Conservation (phyloP, 1,140 invertebrate species). For the Harlomillsia oculata region DNA sequence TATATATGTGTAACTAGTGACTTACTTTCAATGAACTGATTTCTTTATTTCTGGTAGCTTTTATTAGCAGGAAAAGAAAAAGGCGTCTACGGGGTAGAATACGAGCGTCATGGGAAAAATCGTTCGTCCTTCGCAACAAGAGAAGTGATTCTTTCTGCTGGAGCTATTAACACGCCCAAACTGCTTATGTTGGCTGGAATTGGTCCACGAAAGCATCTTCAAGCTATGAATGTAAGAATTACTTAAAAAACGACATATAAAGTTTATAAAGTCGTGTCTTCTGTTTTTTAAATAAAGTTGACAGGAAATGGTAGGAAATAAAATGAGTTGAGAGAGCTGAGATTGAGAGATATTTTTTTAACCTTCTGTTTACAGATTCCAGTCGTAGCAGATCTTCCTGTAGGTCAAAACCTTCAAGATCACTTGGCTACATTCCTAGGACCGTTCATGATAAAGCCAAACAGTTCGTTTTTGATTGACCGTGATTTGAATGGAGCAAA, state of each 20-base stretch:
- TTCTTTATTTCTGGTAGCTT: background rate
- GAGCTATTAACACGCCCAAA: constrained; percentile 37
- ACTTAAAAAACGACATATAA: no score
- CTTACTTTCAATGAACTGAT: background rate
- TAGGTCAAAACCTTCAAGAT: constrained; percentile 58
- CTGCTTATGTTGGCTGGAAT: constrained; percentile 35
- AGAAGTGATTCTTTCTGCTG: constrained; percentile 37
- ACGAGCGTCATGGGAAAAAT: constrained; percentile 13
- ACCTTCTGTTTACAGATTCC: constrained; percentile 38
- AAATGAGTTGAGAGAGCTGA: no score
- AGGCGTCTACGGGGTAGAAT: constrained; percentile 32
- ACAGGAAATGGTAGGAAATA: no score
- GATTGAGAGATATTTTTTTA: background rate
- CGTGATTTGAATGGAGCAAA: constrained; percentile 9
- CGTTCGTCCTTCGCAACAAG: constrained; percentile 14
- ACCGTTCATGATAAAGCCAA: constrained; percentile 8
- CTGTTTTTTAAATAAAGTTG: no score
- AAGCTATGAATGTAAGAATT: background rate
- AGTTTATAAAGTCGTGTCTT: no score
- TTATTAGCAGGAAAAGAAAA: constrained; percentile 37
- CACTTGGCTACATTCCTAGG: constrained; percentile 46
- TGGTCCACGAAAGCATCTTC: constrained; percentile 1
- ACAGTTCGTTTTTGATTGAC: constrained; percentile 1
- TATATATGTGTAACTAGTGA: background rate
- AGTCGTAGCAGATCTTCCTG: constrained; percentile 34